phyloP scores from a whole-genome alignment of 2,888 invertebrate genomes.

The Cataglyphis altisquamis region DNA sequence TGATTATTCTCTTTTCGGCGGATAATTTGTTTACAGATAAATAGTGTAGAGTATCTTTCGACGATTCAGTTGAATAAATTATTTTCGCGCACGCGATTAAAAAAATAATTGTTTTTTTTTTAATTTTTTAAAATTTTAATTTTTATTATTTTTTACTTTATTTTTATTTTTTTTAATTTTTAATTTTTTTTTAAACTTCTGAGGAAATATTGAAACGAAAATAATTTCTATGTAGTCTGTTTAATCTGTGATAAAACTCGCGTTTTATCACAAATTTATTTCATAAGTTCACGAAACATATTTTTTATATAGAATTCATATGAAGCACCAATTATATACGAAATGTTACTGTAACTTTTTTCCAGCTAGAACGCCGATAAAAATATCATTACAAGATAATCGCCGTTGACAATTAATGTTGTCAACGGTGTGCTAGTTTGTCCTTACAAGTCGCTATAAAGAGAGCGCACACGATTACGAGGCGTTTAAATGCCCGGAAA shows the following conservation, averaged over 20 bases:
- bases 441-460: slow-evolving; percentile 31
- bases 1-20: neutral
- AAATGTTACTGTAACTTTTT: slow-evolving; percentile 2
- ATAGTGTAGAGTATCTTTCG: neutral
- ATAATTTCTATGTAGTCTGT: no score
- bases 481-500: neutral
- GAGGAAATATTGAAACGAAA: neutral
- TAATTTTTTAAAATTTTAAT: no score
- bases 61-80: neutral
- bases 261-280: neutral
- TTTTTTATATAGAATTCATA: neutral
- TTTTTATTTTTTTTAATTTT: neutral
- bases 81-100: no score
- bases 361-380: neutral
- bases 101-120: neutral
- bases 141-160: no score
- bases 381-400: slow-evolving; percentile 3
- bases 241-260: neutral
- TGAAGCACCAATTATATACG: neutral
- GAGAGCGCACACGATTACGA: neutral
- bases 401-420: slow-evolving; percentile 20
- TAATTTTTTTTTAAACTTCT: neutral
- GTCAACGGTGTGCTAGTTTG: slow-evolving; percentile 21
- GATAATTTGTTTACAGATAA: neutral
- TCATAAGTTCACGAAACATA: neutral